Percentiles rank a stretch among this genome's conserved stretches.
Evolutionary conservation across 35 echinoderm and acorn worm species (phyloP).

Genomic region (Strongylocentrotus purpuratus): DNA sequence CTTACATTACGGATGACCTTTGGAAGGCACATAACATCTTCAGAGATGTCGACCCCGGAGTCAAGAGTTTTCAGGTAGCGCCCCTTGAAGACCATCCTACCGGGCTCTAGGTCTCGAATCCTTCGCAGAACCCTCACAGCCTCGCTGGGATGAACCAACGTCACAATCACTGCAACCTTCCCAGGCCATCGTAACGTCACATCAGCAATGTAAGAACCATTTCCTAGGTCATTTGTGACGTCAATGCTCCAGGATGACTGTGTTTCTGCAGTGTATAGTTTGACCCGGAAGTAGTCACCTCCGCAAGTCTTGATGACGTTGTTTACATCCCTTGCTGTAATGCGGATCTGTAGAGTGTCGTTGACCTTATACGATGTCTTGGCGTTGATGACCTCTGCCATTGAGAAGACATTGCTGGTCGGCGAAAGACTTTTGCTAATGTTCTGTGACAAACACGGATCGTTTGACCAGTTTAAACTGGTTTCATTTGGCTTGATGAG

Average conservation of each 20-base stretch:
- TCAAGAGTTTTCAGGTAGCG: background rate
- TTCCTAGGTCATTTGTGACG: background rate
- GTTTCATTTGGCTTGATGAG: too few species aligned
- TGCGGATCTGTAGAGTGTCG: background rate
- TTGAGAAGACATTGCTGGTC: background rate
- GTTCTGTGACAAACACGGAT: too few species aligned
- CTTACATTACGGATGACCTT: background rate
- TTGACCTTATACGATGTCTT: background rate
- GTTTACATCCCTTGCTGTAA: background rate
- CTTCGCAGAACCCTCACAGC: background rate
- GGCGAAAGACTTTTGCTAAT: too few species aligned
- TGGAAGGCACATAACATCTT: background rate
- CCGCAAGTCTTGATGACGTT: background rate
- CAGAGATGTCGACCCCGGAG: background rate
- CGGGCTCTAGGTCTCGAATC: background rate
- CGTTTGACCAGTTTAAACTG: too few species aligned
- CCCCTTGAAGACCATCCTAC: background rate
- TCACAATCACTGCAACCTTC: background rate
- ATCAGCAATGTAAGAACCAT: background rate
- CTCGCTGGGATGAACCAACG: background rate
- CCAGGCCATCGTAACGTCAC: background rate
- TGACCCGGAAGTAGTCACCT: conserved; percentile 25
- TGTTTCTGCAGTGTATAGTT: background rate
- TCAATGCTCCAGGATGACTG: background rate
- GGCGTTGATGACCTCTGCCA: background rate